Percentiles rank a stretch among this genome's conserved stretches.
Evolutionary conservation across 1,140 invertebrate genomes (phyloP).

Genomic region (Delia radicum): DNA sequence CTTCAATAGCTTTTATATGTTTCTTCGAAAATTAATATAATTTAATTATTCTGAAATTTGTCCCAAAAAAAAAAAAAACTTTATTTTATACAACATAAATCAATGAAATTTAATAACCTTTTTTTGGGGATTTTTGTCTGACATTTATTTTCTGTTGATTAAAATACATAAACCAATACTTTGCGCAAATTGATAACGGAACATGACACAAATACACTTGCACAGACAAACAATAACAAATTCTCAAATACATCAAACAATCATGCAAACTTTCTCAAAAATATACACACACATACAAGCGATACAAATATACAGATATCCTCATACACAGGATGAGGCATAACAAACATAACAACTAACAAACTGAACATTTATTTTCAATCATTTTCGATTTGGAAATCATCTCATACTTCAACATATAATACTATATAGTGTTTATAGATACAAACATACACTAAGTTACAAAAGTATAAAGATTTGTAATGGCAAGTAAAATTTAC

Average conservation of each 20-base stretch:
- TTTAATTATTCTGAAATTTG: no score
- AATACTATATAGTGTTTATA: no score
- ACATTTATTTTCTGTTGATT: not conserved
- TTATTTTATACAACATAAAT: slow-evolving; percentile 14
- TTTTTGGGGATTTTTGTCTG: not conserved
- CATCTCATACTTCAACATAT: not conserved
- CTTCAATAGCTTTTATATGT: no score
- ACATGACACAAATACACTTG: not conserved
- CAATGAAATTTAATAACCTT: not conserved
- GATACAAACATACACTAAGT: no score
- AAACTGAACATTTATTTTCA: not conserved
- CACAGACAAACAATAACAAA: not conserved
- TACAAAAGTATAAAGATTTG: no score
- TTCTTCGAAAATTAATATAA: no score
- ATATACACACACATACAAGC: not conserved
- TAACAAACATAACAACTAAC: not conserved
- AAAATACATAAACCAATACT: slow-evolving; percentile 8
- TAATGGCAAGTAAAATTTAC: no score
- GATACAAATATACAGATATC: not conserved
- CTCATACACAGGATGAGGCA: not conserved
- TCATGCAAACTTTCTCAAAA: not conserved
- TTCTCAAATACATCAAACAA: no score
- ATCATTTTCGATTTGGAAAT: not conserved
- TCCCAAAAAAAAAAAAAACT: no score
- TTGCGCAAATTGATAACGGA: slow-evolving; percentile 19